Evolutionary conservation across 2,113 vertebrate genomes (phyloP).

Genomic region (Okapia johnstoni): DNA sequence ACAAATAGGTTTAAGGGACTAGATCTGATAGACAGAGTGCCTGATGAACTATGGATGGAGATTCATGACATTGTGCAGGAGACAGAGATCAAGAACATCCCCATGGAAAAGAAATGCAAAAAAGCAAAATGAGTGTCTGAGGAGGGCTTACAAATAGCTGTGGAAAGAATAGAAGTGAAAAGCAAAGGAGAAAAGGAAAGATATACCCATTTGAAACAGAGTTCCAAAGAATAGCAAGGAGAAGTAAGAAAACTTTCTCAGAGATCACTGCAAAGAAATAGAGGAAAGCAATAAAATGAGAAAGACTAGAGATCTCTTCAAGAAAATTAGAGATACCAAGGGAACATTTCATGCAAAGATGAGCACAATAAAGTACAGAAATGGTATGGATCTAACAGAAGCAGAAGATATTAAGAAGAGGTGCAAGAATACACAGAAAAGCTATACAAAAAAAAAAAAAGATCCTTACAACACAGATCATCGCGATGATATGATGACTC

Average conservation of each 20-base stretch:
- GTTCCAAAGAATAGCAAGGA: neutral
- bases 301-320: neutral
- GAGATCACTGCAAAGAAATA: neutral
- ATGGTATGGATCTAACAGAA: too few species aligned
- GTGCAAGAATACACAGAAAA: too few species aligned
- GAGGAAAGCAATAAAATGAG: neutral
- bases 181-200: neutral
- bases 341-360: neutral
- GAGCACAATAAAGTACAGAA: too few species aligned
- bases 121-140: neutral
- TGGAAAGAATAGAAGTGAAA: neutral
- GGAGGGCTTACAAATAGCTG: neutral
- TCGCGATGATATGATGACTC: too few species aligned
- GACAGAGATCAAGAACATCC: neutral
- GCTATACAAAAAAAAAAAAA: too few species aligned
- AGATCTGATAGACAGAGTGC: too few species aligned
- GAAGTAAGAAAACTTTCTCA: neutral
- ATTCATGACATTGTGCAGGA: rapidly evolving
- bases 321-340: neutral
- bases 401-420: too few species aligned
- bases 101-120: neutral
- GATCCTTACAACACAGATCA: too few species aligned
- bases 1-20: too few species aligned
- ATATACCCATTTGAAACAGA: neutral
- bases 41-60: neutral